A percentile compares a stretch with the other conserved stretches of the same genome.
These are phyloP conservation scores for Toxostoma redivivum DNA, from an alignment of 2,113 vertebrate genomes.

Conservation along the genomic window DNA sequence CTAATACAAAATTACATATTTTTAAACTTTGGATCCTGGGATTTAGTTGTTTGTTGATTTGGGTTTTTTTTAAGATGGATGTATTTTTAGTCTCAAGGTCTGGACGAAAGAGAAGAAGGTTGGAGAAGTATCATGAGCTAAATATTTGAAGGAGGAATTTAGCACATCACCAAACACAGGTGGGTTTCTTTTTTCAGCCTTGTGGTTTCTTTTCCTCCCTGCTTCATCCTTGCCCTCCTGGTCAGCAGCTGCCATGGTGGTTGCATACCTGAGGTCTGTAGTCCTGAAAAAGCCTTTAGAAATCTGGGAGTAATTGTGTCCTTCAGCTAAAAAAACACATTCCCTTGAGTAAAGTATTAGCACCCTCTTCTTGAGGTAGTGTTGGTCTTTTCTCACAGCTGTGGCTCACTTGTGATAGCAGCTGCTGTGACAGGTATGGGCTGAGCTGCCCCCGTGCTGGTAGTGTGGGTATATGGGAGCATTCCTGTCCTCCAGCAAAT, in stretches of 20 bases:
- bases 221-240: not conserved
- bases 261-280: not conserved
- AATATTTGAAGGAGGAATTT: not conserved
- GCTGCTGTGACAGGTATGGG: not conserved
- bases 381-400: not conserved
- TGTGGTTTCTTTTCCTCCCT: not conserved
- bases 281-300: not conserved
- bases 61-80: not conserved
- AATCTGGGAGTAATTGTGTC: not conserved
- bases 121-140: not conserved
- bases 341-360: not conserved
- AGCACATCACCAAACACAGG: not conserved
- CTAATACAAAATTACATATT: not conserved
- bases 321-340: not conserved
- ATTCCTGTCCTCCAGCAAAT: not conserved
- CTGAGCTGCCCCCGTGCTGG: not conserved
- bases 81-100: not conserved
- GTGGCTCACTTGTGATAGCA: not conserved
- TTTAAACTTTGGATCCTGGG: not conserved
- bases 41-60: not conserved
- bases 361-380: not conserved
- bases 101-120: not conserved
- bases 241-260: not conserved
- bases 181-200: not conserved
- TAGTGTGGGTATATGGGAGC: not conserved